Evolutionary conservation across 1,140 invertebrate species (phyloP).

Genomic region (Cepaea nemoralis): DNA sequence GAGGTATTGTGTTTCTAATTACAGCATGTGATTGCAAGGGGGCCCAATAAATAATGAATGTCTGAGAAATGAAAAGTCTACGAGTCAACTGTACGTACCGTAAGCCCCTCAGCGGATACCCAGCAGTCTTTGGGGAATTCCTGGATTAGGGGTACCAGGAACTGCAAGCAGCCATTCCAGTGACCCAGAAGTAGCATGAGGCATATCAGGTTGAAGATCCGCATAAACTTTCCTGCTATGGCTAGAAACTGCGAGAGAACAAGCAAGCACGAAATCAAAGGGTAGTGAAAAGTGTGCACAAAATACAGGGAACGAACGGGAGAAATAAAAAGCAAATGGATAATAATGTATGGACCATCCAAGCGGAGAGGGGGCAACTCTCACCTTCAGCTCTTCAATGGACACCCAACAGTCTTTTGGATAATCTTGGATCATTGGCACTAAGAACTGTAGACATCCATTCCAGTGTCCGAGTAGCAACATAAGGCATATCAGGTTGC

Average conservation of each 20-base stretch:
- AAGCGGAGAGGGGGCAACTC: not conserved
- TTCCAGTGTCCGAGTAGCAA: constrained; percentile 98
- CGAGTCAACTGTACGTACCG: constrained; percentile 84
- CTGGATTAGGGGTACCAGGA: constrained; percentile 98
- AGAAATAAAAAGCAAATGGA: not conserved
- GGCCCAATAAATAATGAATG: no score
- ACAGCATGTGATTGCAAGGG: no score
- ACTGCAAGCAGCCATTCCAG: constrained; percentile 98
- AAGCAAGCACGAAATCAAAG: constrained; percentile 41
- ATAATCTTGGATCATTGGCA: constrained; percentile 98
- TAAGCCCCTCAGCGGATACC: constrained; percentile 97
- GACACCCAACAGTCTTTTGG: constrained; percentile 98
- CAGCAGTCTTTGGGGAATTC: constrained; percentile 98
- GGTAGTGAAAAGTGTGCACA: constrained; percentile 39
- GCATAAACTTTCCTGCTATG: constrained; percentile 98
- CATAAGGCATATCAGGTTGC: constrained; percentile 99
- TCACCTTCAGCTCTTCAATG: constrained; percentile 96
- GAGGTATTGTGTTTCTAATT: no score
- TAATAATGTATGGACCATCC: constrained; percentile 18
- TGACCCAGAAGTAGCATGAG: constrained; percentile 99
- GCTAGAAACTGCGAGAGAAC: constrained; percentile 90
- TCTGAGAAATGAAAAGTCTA: not conserved
- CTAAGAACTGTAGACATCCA: constrained; percentile 96
- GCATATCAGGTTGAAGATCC: constrained; percentile 99
- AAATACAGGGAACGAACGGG: not conserved